phyloP scores from a whole-genome alignment of 2,113 vertebrate species.

The Neoarius graeffei region DNA sequence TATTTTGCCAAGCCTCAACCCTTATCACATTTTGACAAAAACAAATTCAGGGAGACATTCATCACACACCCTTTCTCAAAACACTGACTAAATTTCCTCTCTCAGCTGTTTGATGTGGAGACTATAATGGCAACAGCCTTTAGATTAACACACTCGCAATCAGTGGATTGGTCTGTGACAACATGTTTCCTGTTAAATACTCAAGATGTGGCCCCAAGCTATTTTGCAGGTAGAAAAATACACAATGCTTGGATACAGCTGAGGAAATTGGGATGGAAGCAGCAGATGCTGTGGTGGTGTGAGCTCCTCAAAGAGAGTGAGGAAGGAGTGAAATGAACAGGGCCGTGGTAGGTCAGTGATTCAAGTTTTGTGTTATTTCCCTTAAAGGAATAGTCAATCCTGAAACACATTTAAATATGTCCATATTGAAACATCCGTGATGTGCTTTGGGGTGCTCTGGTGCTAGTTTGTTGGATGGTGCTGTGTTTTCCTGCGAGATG shows the following conservation, averaged over 20 bases:
- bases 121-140: slow-evolving; percentile 1
- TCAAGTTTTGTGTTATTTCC: background rate
- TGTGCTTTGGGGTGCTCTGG: too few relatives aligned
- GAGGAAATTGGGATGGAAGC: background rate
- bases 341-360: background rate
- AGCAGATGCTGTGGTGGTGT: background rate
- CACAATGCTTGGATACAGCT: background rate
- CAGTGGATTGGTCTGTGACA: background rate
- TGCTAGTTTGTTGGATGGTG: background rate
- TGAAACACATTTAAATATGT: too few relatives aligned
- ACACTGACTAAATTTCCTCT: slow-evolving; percentile 6
- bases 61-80: slow-evolving; percentile 17
- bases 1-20: slow-evolving; percentile 8
- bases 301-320: background rate
- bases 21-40: slow-evolving; percentile 24
- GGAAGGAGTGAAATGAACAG: background rate
- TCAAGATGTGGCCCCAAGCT: background rate
- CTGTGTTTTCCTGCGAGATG: too few relatives aligned
- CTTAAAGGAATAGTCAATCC: too few relatives aligned
- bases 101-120: slow-evolving; percentile 26
- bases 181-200: slow-evolving; percentile 1
- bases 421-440: too few relatives aligned
- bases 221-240: background rate
- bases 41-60: slow-evolving; percentile 5
- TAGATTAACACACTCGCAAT: slow-evolving; percentile 18